Percentiles rank a stretch among this genome's conserved stretches.
Evolutionary conservation across 2,797 vertebrate genomes (phyloP).

Genomic region (Paguma larvata): DNA sequence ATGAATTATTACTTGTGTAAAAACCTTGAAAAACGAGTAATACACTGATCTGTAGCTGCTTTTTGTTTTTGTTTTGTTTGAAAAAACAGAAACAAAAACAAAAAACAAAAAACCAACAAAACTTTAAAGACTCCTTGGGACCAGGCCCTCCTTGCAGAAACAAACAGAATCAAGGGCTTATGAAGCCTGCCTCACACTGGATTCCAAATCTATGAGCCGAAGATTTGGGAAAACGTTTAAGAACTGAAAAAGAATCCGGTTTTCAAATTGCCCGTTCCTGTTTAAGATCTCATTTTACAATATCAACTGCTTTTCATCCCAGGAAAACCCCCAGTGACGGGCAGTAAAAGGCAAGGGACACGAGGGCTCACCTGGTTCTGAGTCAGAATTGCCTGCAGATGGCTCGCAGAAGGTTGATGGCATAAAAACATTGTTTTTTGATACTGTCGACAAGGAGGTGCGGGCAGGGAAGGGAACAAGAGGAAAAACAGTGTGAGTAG

Average conservation of each 20-base stretch:
- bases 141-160: background rate
- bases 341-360: background rate
- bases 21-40: background rate
- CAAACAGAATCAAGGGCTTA: background rate
- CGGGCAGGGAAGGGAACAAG: constrained; percentile 64
- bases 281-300: background rate
- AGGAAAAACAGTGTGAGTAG: constrained; percentile 61
- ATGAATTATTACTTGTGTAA: background rate
- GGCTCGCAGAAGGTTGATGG: constrained; percentile 97
- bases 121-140: background rate
- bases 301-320: background rate
- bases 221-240: background rate
- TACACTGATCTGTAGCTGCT: background rate
- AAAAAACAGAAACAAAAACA: background rate
- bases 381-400: constrained; percentile 97
- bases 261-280: background rate
- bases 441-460: constrained; percentile 88
- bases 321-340: background rate
- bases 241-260: background rate
- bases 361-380: constrained; percentile 93
- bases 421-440: constrained; percentile 99
- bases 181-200: background rate
- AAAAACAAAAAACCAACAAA: background rate
- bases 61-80: background rate
- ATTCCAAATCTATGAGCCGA: background rate